Evolutionary conservation across 1,140 invertebrate genomes (phyloP).

Genomic region (Brachionus sp.): DNA sequence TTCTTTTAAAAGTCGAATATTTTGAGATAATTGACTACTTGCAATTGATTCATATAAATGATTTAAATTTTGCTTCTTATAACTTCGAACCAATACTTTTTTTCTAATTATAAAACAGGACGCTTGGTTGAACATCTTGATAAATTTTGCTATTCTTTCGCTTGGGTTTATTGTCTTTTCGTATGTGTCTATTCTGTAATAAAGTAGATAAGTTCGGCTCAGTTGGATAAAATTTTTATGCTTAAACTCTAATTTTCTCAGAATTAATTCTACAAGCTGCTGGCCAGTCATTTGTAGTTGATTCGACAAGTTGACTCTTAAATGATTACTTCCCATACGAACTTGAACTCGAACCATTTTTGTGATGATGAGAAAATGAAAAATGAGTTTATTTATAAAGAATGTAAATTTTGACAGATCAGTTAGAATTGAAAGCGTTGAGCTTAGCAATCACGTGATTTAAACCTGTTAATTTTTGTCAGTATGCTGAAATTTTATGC

Average conservation of each 20-base stretch:
- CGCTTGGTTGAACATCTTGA: neutral
- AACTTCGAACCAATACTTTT: neutral
- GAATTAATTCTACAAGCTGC: neutral
- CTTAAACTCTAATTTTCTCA: neutral
- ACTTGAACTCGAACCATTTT: neutral
- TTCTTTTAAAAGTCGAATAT: neutral
- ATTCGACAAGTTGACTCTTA: neutral
- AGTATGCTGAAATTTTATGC: neutral
- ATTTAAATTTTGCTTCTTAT: neutral
- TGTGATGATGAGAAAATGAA: neutral
- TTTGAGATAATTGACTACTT: neutral
- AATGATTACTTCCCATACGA: neutral
- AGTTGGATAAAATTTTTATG: neutral
- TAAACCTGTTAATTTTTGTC: neutral
- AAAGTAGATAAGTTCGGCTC: neutral
- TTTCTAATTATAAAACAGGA: constrained; percentile 2
- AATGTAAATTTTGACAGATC: neutral
- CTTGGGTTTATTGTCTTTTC: neutral
- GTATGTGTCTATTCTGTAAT: neutral
- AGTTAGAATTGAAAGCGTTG: neutral
- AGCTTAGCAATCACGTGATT: neutral
- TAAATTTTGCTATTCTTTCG: neutral
- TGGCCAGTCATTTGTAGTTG: neutral
- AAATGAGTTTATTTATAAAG: neutral
- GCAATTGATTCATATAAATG: constrained; percentile 2